These are phyloP conservation scores for Aphelenchoides avenae DNA, from an alignment of 1,140 invertebrate genomes.

Conservation along the genomic window DNA sequence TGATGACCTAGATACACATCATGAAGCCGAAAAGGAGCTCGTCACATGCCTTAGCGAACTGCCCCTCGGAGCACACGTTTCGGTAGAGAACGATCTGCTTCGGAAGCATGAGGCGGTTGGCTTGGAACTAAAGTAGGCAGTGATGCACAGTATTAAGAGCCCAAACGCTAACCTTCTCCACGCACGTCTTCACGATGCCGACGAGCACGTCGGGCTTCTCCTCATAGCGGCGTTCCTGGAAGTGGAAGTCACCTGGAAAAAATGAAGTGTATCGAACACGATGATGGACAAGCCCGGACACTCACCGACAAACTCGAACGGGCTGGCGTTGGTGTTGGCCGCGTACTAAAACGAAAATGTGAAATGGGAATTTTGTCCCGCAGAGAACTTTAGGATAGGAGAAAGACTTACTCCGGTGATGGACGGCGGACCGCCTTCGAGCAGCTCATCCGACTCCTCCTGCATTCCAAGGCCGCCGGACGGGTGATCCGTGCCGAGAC, in stretches of 20 bases:
- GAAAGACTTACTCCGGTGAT: conserved; percentile 22
- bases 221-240: conserved; percentile 13
- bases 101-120: not conserved
- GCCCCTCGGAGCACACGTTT: conserved; percentile 13
- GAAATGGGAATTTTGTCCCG: not conserved
- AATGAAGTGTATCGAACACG: not conserved
- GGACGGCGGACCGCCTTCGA: not conserved
- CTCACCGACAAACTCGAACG: conserved; percentile 27
- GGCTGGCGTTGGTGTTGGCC: conserved; percentile 7
- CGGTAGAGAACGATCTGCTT: conserved; percentile 17
- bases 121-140: not conserved
- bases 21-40: conserved; percentile 4
- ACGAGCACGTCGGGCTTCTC: conserved; percentile 11
- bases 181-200: conserved; percentile 5
- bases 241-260: conserved; percentile 6
- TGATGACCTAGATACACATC: not conserved
- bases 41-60: conserved; percentile 1
- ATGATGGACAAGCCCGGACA: not conserved
- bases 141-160: not conserved
- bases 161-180: not conserved
- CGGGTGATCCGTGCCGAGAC: conserved; percentile 22
- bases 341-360: conserved; percentile 7
- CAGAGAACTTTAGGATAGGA: no score
- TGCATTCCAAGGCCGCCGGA: conserved; percentile 19
- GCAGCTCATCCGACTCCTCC: not conserved